phyloP scores from a whole-genome alignment of 2,797 vertebrate genomes.

The Hydrophis major region DNA sequence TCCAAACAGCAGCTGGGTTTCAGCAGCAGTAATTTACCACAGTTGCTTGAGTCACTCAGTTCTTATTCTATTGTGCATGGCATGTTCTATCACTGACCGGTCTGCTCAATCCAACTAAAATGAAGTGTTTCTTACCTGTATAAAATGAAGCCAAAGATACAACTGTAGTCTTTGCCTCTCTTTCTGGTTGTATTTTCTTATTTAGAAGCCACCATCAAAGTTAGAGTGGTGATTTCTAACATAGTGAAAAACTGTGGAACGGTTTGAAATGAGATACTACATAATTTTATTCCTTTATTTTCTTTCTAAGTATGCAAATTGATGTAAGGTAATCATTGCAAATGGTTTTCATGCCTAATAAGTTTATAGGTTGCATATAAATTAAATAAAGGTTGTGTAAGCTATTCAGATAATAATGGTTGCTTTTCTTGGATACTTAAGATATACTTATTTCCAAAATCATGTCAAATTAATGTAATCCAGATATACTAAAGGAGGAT shows the following conservation, averaged over 20 bases:
- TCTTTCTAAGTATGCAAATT: background rate
- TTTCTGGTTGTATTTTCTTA: background rate
- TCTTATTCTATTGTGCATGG: background rate
- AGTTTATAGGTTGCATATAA: background rate
- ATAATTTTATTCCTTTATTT: background rate
- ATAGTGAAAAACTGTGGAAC: background rate
- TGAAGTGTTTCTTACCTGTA: background rate
- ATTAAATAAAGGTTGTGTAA: background rate
- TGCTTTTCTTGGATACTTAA: background rate
- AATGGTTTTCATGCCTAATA: background rate
- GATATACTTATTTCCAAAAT: background rate
- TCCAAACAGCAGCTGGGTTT: background rate
- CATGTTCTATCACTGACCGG: background rate
- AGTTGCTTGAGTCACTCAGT: background rate
- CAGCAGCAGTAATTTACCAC: background rate
- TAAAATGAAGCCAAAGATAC: background rate
- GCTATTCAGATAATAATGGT: background rate
- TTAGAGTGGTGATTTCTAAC: background rate
- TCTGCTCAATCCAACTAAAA: background rate
- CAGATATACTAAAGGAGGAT: background rate
- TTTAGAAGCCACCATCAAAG: background rate
- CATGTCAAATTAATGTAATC: background rate
- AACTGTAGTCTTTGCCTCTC: background rate
- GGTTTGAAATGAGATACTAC: background rate
- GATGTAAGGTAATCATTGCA: background rate